Percentiles rank a stretch among this genome's conserved stretches.
Conservation (phyloP, 2,113 vertebrate species). For the Amia ocellicauda region DNA sequence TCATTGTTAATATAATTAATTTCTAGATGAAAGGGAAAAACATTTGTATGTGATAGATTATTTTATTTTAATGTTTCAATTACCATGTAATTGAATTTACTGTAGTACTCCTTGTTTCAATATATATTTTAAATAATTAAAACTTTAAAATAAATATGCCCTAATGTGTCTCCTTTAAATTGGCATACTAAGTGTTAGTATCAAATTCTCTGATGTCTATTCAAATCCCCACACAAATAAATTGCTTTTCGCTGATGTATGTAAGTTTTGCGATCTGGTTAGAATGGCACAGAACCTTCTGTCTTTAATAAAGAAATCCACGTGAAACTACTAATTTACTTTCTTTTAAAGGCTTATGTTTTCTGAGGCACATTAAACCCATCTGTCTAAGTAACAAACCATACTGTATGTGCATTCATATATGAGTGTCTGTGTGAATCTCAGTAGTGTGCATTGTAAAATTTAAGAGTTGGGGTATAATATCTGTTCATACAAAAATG, state of each 20-base stretch:
- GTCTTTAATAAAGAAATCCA: conserved; percentile 74
- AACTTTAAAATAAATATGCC: no score
- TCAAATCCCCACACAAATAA: conserved; percentile 60
- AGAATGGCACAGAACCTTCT: conserved; percentile 54
- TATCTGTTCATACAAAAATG: no score
- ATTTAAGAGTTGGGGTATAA: no score
- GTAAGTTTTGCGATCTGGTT: conserved; percentile 61
- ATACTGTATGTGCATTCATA: conserved; percentile 6
- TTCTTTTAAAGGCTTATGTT: conserved; percentile 75
- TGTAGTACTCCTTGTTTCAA: no score
- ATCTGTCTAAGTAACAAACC: conserved; percentile 65
- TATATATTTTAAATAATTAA: no score
- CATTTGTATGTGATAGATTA: no score
- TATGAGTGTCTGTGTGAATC: no score
- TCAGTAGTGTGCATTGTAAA: no score
- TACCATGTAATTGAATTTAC: no score
- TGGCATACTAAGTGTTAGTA: conserved; percentile 21
- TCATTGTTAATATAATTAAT: no score
- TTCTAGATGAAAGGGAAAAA: no score
- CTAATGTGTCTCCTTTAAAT: conserved; percentile 23
- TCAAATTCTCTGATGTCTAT: conserved; percentile 56
- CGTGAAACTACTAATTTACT: conserved; percentile 79
- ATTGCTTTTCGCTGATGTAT: conserved; percentile 66
- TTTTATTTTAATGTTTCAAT: no score
- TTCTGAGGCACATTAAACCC: conserved; percentile 77